These are phyloP conservation scores for Caerostris extrusa DNA, from an alignment of 1,140 invertebrate species.

Conservation along the genomic window DNA sequence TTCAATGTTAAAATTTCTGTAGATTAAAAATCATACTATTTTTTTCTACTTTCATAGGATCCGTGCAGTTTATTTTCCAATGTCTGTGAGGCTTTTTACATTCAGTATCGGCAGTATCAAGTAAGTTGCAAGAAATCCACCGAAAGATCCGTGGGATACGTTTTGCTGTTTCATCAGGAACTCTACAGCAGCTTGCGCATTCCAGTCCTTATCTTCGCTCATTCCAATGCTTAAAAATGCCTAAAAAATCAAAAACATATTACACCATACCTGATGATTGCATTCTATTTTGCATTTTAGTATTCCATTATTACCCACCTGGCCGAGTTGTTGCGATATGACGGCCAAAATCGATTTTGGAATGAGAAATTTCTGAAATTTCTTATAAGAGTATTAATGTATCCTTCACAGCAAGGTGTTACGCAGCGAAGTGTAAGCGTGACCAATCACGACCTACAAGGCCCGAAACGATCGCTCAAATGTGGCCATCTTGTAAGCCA, in stretches of 20 bases:
- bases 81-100: background rate
- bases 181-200: background rate
- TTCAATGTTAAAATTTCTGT: background rate
- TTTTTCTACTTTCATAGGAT: background rate
- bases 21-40: background rate
- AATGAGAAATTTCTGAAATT: no score
- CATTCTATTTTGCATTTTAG: no score
- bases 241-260: background rate
- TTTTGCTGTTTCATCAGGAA: background rate
- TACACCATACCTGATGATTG: background rate
- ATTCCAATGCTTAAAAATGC: background rate
- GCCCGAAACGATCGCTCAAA: no score
- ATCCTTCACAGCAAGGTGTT: no score
- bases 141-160: background rate
- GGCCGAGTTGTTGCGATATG: no score
- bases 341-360: no score
- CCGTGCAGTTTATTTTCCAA: slow-evolving; percentile 27
- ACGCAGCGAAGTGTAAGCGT: no score
- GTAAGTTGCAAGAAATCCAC: background rate
- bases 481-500: no score
- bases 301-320: no score
- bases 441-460: no score
- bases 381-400: no score
- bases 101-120: slow-evolving; percentile 20
- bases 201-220: background rate